phyloP scores from a whole-genome alignment of 1,140 invertebrate species.

The Himalopsyche phryganea region DNA sequence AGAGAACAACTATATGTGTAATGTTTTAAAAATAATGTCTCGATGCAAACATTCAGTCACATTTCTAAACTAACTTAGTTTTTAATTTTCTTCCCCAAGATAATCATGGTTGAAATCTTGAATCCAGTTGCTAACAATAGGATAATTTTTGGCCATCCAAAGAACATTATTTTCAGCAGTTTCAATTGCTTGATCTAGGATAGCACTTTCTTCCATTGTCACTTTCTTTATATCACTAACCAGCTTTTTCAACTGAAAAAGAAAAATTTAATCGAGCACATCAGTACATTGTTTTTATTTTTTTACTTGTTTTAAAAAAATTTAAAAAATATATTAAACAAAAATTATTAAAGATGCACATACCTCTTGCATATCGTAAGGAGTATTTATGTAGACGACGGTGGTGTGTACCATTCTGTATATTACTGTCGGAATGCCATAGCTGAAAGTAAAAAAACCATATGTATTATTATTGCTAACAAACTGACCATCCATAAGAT shows the following conservation, averaged over 20 bases:
- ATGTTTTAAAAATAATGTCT: too few relatives aligned
- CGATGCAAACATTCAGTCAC: too few relatives aligned
- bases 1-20: too few relatives aligned
- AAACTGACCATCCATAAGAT: too few relatives aligned
- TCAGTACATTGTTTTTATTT: too few relatives aligned
- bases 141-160: conserved; percentile 9
- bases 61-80: too few relatives aligned
- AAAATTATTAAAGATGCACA: background rate
- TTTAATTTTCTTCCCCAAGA: too few relatives aligned
- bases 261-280: too few relatives aligned
- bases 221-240: background rate
- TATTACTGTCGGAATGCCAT: background rate
- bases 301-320: background rate
- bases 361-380: conserved; percentile 6
- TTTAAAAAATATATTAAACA: background rate
- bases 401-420: conserved; percentile 2
- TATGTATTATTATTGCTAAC: too few relatives aligned
- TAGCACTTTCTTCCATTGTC: background rate
- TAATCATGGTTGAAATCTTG: too few relatives aligned
- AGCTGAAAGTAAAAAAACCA: background rate
- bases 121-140: background rate
- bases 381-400: conserved; percentile 3
- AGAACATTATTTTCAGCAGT: conserved; percentile 9
- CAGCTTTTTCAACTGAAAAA: conserved; percentile 10
- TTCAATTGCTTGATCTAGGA: conserved; percentile 2